Conservation (phyloP, 1,140 invertebrate genomes). For the Zaprionus africanus region DNA sequence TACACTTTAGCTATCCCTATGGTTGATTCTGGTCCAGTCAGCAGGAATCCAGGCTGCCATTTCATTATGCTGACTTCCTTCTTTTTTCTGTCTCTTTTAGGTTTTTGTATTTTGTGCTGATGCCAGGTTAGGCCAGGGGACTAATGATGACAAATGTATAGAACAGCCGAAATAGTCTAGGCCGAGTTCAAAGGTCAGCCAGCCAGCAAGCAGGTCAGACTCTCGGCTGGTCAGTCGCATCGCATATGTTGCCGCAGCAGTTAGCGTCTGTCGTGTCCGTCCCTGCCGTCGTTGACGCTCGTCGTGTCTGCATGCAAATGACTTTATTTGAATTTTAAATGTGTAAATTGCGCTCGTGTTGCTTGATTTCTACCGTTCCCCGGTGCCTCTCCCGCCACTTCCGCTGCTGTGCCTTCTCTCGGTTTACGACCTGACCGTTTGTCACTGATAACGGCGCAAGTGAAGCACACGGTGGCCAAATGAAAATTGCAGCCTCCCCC, state of each 20-base stretch:
- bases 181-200: constrained; percentile 70
- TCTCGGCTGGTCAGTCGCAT: constrained; percentile 30
- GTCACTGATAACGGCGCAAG: constrained; percentile 78
- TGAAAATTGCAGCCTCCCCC: constrained; percentile 68
- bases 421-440: constrained; percentile 66
- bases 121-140: constrained; percentile 47
- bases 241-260: constrained; percentile 70
- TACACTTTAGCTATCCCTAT: neutral
- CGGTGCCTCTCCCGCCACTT: too few species aligned
- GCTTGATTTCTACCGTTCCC: constrained; percentile 47
- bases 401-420: constrained; percentile 6
- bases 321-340: constrained; percentile 83
- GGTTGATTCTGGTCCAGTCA: constrained; percentile 20
- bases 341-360: constrained; percentile 76
- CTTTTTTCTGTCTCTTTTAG: neutral
- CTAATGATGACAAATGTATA: constrained; percentile 80
- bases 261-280: constrained; percentile 34
- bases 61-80: constrained; percentile 27
- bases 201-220: constrained; percentile 53
- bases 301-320: constrained; percentile 80
- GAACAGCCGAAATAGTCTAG: constrained; percentile 41
- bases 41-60: constrained; percentile 11
- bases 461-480: constrained; percentile 53
- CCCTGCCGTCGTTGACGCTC: constrained; percentile 10
- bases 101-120: constrained; percentile 24